Base-by-base conservation (phyloP, 2,113 vertebrate genomes). In the Tychaedon coryphoeus region DNA sequence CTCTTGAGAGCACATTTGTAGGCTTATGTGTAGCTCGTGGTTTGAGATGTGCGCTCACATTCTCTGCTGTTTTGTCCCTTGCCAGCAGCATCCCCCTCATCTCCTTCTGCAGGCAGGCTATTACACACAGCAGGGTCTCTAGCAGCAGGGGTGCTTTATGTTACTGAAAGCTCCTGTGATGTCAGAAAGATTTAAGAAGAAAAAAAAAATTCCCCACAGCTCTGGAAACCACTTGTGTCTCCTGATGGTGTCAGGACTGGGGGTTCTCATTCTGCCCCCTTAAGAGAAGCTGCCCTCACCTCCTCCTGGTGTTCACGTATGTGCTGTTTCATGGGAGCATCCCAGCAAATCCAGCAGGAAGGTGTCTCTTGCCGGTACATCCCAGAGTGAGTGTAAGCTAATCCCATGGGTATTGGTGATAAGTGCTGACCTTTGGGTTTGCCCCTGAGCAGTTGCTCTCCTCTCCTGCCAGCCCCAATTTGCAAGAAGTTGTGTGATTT, bases 31-130 rank as follows among this genome's bases (percentile, higher is more conserved):
- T 43, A n/a, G 74, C 53, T 70, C 13, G 5, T 5, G 6, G 15
- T 79, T 81, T n/a, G 48, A 85, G 66, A 34, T 0, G 5, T 13
- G 61, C 0, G 0, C 22, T 8, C 2, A 1, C 33, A 26, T 69
- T 57, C 51, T 71, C 56, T 64, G 69, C 65, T 60, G 43, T 18
- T 2, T 64, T 51, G 85, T 95, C 70, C 57, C 38, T 48, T 90
- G 77, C 80, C 70, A 56, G 15, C 88, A 92, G 81, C 81, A 85
- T 85, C 81, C 45, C 76, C 80, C 80, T 85, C 65, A 38, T 93
- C 77, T 62, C 38, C 71, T 76, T 6, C 24, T 45, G 29, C 31
- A 66, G 90, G 54, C 85, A 71, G 4, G 5, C 72, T 45, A 29
- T 95, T 79, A 48, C 62, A 26, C 76, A 13, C 95, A 91, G 90